Evolutionary conservation across 1,140 invertebrate genomes (phyloP).

Genomic region (Orchesella cincta): DNA sequence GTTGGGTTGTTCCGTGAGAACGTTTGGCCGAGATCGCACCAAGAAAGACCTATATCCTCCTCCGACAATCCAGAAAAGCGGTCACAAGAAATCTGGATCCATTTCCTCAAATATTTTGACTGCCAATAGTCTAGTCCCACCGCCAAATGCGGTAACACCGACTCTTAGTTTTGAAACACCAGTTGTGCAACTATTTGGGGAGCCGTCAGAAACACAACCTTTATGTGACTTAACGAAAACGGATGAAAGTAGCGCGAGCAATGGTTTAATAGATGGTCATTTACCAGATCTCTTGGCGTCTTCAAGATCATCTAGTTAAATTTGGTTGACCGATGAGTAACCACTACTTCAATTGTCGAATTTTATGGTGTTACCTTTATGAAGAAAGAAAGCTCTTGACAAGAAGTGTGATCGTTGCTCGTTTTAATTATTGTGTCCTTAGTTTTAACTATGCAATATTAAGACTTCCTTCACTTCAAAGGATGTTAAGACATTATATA

Average conservation of each 20-base stretch:
- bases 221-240: neutral
- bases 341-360: no score
- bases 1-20: neutral
- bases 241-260: neutral
- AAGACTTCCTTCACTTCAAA: no score
- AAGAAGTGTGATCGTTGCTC: no score
- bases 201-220: neutral
- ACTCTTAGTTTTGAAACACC: neutral
- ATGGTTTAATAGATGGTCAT: neutral
- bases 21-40: neutral
- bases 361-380: no score
- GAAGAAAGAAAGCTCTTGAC: no score
- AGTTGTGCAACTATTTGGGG: neutral
- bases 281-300: constrained; percentile 18
- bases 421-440: no score
- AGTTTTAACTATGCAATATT: no score
- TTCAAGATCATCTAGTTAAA: constrained; percentile 13
- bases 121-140: constrained; percentile 2
- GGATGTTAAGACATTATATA: no score
- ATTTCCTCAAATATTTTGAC: constrained; percentile 22
- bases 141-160: neutral
- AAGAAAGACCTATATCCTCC: neutral
- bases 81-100: constrained; percentile 1
- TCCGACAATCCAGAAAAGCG: neutral
- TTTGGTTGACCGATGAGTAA: no score